These are phyloP conservation scores for Gorsachius goisagi DNA, from an alignment of 2,113 vertebrate genomes.

Conservation along the genomic window DNA sequence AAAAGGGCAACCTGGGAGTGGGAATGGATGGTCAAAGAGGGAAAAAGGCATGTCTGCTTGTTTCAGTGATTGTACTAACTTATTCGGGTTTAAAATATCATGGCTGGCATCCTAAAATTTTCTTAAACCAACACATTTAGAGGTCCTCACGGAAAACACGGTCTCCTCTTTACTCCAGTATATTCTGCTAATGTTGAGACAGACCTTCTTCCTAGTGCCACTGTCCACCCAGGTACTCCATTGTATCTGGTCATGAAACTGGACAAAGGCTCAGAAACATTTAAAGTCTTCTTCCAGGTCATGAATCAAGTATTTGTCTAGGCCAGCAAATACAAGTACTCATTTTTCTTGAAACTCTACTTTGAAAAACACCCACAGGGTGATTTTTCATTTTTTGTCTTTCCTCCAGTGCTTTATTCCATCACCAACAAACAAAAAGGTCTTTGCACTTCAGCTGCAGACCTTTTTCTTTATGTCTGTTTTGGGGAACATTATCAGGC, in stretches of 20 bases:
- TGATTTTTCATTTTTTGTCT: background rate
- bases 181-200: background rate
- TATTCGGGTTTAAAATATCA: background rate
- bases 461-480: background rate
- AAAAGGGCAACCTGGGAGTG: background rate
- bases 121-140: background rate
- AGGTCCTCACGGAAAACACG: background rate
- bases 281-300: background rate
- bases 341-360: background rate
- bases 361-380: background rate
- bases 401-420: background rate
- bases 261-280: background rate
- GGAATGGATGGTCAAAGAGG: background rate
- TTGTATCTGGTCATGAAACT: background rate
- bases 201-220: background rate
- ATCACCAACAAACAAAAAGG: background rate
- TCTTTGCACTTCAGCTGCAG: background rate
- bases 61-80: background rate
- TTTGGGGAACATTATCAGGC: background rate
- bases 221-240: background rate
- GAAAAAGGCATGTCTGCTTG: background rate
- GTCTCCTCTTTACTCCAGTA: background rate
- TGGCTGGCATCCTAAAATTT: background rate
- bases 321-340: background rate
- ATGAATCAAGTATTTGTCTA: background rate